Conservation (phyloP, 2,888 invertebrate genomes). For the Syrista parreyssii region DNA sequence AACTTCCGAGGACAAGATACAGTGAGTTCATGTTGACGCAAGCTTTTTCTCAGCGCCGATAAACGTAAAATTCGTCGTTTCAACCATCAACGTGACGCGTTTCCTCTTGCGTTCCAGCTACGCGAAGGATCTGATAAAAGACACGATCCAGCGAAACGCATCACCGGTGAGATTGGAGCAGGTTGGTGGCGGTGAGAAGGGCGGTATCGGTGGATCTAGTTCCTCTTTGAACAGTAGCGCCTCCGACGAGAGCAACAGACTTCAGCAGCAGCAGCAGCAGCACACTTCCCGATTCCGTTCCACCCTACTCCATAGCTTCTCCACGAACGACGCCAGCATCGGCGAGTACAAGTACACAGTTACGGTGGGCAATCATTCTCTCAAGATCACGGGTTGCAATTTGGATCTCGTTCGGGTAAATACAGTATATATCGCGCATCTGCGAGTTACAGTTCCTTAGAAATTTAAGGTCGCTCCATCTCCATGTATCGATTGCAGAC, state of each 20-base stretch:
- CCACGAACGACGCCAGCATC: constrained; percentile 85
- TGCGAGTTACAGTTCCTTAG: background rate
- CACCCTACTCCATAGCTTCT: constrained; percentile 80
- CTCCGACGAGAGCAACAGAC: constrained; percentile 71
- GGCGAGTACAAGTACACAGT: constrained; percentile 92
- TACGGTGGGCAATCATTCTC: constrained; percentile 82
- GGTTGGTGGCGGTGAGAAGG: constrained; percentile 67
- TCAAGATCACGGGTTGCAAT: constrained; percentile 88
- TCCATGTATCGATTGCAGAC: constrained; percentile 70
- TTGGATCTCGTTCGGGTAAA: constrained; percentile 85
- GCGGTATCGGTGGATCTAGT: constrained; percentile 77
- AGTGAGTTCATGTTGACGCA: constrained; percentile 70
- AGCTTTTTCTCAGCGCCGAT: background rate
- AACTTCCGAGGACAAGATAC: constrained; percentile 91
- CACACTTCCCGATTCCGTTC: constrained; percentile 71
- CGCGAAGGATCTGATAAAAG: constrained; percentile 93
- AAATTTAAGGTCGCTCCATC: background rate
- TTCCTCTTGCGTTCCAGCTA: constrained; percentile 69
- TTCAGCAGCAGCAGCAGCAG: constrained; percentile 63
- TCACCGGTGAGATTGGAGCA: constrained; percentile 85
- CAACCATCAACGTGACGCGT: background rate
- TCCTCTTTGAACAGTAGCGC: constrained; percentile 84
- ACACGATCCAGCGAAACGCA: constrained; percentile 94
- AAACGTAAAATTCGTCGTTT: background rate
- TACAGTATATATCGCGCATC: constrained; percentile 21